Evolutionary conservation across 2,797 vertebrate genomes (phyloP), one percentile per base, ranked within the genome.

Genomic region (Oryzias dopingdopingensis): DNA sequence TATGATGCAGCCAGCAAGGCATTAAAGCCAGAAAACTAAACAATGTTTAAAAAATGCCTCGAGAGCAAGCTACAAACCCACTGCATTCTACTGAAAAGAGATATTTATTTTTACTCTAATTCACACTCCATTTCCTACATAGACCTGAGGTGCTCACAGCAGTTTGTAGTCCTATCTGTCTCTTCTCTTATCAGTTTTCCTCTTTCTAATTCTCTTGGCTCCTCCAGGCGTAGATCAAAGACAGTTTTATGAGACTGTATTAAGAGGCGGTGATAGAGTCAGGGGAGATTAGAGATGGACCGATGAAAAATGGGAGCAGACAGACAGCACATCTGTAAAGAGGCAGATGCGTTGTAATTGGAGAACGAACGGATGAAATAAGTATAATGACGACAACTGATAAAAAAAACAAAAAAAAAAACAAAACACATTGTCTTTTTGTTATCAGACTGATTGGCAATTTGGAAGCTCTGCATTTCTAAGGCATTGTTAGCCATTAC

Each of bases 1-100:
- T 77, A 82, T 81, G 81, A 86, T 73, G 75, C 59, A 65, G 70
- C 79, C 81, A 85, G 85, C 83, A 82, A 81, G 77, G 84, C 81
- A 85, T 90, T 86, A 82, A 86, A 89, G 84, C 77, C 76, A 58
- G 68, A 79, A 78, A 43, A 23, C 77, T 87, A 86, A 88, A 87
- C 78, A 78, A 71, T 76, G 80, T 69, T 74, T 79, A 76, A 77
- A 84, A 69, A 86, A 83, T 14, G 76, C 74, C 65, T 42, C 48
- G 58, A 81, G 81, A 81, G 69, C 13, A 41, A 56, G 62, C 54
- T 44, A 62, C 76, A 62, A 77, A 77, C 71, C 72, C 59, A 66
- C 49, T 52, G 63, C 55, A 85, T 86, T 81, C 77, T 65, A 67
- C 53, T 6, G 41, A 75, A 86, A 89, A 81, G 41, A 85, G 67